Percentiles rank a stretch among this genome's conserved stretches.
Conservation (phyloP, 2,113 vertebrate genomes). For the Seriola rivoliana region DNA sequence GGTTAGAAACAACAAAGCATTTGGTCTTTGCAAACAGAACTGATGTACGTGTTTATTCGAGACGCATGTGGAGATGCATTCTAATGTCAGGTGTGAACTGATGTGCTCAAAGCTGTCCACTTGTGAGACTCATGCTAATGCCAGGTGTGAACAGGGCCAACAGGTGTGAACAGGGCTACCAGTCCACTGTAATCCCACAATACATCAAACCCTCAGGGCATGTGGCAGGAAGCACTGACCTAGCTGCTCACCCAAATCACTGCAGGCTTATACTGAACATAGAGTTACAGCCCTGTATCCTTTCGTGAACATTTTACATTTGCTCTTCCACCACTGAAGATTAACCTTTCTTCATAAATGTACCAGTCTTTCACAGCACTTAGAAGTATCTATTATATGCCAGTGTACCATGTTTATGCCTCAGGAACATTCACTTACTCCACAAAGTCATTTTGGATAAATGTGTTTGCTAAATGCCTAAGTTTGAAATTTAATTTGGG, state of each 20-base stretch:
- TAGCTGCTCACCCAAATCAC: constrained; percentile 21
- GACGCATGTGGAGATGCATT: no score
- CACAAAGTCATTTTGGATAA: constrained; percentile 17
- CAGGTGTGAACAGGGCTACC: not conserved
- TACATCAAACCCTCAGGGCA: constrained; percentile 22
- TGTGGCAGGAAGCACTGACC: constrained; percentile 2
- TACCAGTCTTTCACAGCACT: not conserved
- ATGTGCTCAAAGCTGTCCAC: no score
- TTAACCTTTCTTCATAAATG: constrained; percentile 19
- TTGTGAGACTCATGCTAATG: no score
- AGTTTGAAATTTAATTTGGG: constrained; percentile 20
- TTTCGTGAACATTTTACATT: constrained; percentile 10
- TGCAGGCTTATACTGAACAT: constrained; percentile 1
- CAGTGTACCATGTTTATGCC: not conserved
- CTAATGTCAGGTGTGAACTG: no score
- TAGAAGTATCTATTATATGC: not conserved
- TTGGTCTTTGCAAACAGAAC: no score
- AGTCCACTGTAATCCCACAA: constrained; percentile 20
- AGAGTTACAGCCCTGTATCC: not conserved
- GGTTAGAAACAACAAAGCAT: no score
- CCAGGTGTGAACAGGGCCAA: not conserved
- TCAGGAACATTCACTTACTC: constrained; percentile 1
- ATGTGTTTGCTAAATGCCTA: constrained; percentile 1
- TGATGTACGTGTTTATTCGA: no score
- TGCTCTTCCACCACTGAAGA: constrained; percentile 14